Percentiles rank a stretch among this genome's conserved stretches.
Conservation (phyloP, 2,888 invertebrate species). For the Drosophila pseudotalamancana region DNA sequence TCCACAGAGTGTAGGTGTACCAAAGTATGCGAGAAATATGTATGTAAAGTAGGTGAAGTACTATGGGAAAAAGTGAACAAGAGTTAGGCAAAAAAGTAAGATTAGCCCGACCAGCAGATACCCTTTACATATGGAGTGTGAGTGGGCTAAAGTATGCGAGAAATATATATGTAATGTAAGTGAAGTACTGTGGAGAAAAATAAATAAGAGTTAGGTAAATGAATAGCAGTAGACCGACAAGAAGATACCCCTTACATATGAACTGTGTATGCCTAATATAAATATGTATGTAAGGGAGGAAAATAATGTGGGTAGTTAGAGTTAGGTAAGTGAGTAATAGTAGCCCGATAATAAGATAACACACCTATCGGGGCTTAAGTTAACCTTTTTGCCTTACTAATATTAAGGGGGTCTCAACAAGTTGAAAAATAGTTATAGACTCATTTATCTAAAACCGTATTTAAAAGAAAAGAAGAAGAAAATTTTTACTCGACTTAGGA, state of each 20-base stretch:
- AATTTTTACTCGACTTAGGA: no score
- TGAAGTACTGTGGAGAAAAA: no score
- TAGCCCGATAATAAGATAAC: not conserved
- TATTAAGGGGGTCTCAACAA: no score
- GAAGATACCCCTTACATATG: no score
- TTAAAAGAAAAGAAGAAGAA: no score
- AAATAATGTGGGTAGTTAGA: no score
- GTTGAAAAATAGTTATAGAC: no score
- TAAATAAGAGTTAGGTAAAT: no score
- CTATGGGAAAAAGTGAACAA: constrained; percentile 10
- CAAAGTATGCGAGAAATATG: constrained; percentile 16
- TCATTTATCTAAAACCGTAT: no score
- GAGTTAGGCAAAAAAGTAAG: not conserved
- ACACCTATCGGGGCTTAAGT: no score
- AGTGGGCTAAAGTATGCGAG: constrained; percentile 11
- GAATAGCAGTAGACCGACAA: not conserved
- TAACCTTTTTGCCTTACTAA: no score
- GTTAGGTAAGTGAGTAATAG: not conserved
- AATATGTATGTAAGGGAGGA: not conserved
- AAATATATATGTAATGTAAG: constrained; percentile 8
- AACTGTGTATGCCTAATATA: constrained; percentile 11
- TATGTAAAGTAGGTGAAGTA: constrained; percentile 1
- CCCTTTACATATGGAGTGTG: not conserved
- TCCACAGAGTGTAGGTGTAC: constrained; percentile 15
- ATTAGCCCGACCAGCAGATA: not conserved